A percentile compares a stretch with the other conserved stretches of the same genome.
Evolutionary conservation across 2,113 vertebrate genomes (phyloP).

Genomic region (Malurus elegans): DNA sequence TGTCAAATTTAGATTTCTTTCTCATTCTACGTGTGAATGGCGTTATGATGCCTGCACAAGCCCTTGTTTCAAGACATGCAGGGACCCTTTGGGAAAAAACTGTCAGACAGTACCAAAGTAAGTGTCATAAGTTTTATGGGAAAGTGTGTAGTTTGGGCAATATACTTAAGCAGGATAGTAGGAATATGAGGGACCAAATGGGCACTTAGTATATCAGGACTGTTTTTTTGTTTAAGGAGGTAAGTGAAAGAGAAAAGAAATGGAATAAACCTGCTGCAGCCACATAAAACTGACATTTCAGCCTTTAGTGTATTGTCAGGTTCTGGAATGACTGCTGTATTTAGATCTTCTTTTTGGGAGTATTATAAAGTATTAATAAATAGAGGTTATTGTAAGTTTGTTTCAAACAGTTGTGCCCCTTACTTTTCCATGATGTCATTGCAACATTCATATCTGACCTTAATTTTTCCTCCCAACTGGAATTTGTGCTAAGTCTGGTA

Average conservation of each 20-base stretch:
- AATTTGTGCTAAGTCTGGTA: not conserved
- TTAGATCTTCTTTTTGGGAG: not conserved
- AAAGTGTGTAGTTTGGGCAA: not conserved
- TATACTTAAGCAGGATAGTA: not conserved
- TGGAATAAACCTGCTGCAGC: not conserved
- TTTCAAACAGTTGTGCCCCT: not conserved
- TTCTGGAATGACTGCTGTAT: not conserved
- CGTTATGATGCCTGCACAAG: conserved; percentile 85
- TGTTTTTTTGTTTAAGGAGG: not conserved
- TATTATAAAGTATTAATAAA: not conserved
- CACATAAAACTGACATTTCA: not conserved
- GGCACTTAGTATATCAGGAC: not conserved
- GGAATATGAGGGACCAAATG: not conserved
- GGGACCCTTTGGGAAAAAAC: conserved; percentile 80
- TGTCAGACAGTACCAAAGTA: conserved; percentile 87
- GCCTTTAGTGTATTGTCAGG: not conserved
- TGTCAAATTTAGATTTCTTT: conserved; percentile 48
- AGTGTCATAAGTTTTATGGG: conserved; percentile 19
- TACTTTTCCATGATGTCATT: not conserved
- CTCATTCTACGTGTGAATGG: conserved; percentile 87
- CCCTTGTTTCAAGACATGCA: conserved; percentile 92
- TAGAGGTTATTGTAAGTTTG: not conserved
- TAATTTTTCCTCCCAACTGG: not conserved
- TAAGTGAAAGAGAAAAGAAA: not conserved
- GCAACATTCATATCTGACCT: not conserved